Conservation (phyloP, 2,797 vertebrate genomes). For the Phoebastria nigripes region DNA sequence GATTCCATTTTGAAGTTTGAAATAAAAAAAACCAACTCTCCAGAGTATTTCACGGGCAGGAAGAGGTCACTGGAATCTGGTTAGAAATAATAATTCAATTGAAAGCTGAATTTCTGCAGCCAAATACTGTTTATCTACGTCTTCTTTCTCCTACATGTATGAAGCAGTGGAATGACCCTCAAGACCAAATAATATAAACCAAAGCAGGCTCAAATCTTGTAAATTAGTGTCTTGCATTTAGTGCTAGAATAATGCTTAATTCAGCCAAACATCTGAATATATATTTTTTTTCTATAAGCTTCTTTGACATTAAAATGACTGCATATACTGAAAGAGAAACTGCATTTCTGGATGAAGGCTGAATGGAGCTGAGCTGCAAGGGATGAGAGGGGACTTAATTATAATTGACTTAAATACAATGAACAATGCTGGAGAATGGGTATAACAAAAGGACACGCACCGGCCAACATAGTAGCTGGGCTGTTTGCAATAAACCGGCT, state of each 20-base stretch:
- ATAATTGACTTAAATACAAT: background rate
- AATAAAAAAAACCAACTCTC: background rate
- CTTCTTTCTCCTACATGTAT: background rate
- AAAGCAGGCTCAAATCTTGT: background rate
- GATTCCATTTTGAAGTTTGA: background rate
- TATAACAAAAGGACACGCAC: background rate
- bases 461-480: background rate
- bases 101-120: background rate
- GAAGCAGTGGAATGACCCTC: background rate
- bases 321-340: background rate
- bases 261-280: background rate
- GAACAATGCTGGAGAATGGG: background rate
- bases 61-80: background rate
- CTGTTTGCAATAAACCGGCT: background rate
- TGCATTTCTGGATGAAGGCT: background rate
- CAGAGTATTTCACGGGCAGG: background rate
- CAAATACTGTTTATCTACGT: fast-evolving
- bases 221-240: background rate
- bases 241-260: background rate
- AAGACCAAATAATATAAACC: background rate
- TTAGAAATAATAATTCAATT: background rate
- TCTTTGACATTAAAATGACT: background rate
- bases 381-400: background rate
- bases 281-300: background rate
- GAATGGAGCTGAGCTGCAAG: background rate